A percentile compares a stretch with the other conserved stretches of the same genome.
These are phyloP conservation scores for Teleiodes luculella DNA, from an alignment of 2,888 invertebrate species.

Conservation along the genomic window DNA sequence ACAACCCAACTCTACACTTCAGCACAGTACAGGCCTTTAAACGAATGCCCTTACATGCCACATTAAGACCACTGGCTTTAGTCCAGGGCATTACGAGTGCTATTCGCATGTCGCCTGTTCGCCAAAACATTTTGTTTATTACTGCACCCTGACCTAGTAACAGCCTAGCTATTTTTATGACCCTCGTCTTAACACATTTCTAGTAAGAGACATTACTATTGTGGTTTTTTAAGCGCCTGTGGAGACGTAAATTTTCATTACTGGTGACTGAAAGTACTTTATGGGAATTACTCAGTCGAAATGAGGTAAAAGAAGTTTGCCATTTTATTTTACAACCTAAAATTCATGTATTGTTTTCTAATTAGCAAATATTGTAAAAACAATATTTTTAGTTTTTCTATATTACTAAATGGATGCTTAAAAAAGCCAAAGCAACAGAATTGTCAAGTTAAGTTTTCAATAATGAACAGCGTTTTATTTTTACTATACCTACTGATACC, in stretches of 20 bases:
- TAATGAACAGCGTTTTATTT: too few relatives aligned
- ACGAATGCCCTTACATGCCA: slow-evolving; percentile 4
- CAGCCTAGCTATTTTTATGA: slow-evolving; percentile 26
- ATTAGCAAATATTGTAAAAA: too few relatives aligned
- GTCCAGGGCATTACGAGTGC: slow-evolving; percentile 9
- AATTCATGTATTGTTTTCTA: too few relatives aligned
- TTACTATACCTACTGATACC: too few relatives aligned
- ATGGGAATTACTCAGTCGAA: too few relatives aligned
- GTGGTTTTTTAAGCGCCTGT: neutral
- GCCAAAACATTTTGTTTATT: slow-evolving; percentile 26
- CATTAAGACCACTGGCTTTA: slow-evolving; percentile 11
- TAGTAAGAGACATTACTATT: neutral
- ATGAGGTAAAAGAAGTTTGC: too few relatives aligned
- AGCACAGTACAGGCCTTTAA: slow-evolving; percentile 7
- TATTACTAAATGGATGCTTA: too few relatives aligned
- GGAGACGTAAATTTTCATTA: neutral
- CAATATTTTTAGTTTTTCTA: too few relatives aligned
- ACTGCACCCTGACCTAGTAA: slow-evolving; percentile 23
- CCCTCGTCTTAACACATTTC: slow-evolving; percentile 21
- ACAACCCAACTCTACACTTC: too few relatives aligned
- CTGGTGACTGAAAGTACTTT: neutral
- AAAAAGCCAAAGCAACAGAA: too few relatives aligned
- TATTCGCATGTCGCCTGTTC: neutral
- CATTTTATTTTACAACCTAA: neutral
- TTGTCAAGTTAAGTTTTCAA: too few relatives aligned